Evolutionary conservation across 2,888 invertebrate species (phyloP).

Genomic region (Oligia strigilis): DNA sequence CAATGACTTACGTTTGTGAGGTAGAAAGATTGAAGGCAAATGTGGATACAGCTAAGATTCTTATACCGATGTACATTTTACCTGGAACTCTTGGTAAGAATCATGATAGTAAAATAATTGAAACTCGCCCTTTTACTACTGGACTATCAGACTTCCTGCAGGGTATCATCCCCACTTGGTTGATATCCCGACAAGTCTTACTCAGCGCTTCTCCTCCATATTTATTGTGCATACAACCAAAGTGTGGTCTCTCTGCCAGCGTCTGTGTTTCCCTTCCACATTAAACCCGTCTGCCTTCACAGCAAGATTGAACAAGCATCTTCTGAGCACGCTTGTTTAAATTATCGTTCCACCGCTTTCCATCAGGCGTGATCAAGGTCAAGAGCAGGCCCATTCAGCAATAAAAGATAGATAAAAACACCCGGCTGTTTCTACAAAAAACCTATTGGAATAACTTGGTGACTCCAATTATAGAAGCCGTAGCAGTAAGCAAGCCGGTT

Average conservation of each 20-base stretch:
- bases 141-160: background rate
- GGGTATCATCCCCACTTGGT: background rate
- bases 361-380: background rate
- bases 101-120: background rate
- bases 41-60: slow-evolving; percentile 1
- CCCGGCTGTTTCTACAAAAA: background rate
- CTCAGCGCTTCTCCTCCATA: background rate
- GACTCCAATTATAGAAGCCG: too few relatives aligned
- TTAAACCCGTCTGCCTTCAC: background rate
- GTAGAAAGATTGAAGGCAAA: slow-evolving; percentile 8
- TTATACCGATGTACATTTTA: slow-evolving; percentile 30
- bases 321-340: background rate
- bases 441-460: background rate
- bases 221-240: background rate
- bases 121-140: background rate
- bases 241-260: background rate
- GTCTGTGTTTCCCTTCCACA: background rate
- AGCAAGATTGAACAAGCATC: background rate
- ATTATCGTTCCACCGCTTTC: background rate
- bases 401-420: background rate
- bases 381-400: background rate
- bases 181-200: background rate
- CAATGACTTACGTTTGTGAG: background rate
- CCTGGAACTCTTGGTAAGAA: slow-evolving; percentile 33
- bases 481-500: background rate